Conservation (phyloP, 2,888 invertebrate genomes). For the Clitarchus hookeri region DNA sequence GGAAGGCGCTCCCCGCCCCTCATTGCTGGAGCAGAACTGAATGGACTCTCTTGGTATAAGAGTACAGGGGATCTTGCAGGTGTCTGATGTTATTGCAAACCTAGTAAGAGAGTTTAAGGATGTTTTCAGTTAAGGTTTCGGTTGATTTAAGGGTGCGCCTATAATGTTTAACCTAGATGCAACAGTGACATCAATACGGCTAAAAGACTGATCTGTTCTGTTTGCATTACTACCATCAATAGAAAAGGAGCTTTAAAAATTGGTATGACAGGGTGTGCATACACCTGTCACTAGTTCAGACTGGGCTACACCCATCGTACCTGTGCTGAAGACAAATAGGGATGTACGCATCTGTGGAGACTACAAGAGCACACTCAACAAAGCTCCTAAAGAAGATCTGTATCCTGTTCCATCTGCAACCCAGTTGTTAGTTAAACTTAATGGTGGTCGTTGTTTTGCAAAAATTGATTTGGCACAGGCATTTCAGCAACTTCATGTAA, state of each 20-base stretch:
- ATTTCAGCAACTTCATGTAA: neutral
- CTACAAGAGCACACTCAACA: neutral
- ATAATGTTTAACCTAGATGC: neutral
- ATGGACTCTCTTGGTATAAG: neutral
- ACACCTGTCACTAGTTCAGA: neutral
- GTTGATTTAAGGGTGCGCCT: neutral
- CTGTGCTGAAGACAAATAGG: neutral
- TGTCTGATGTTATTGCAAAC: neutral
- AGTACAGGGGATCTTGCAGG: neutral
- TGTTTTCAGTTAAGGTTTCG: neutral
- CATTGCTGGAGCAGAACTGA: neutral
- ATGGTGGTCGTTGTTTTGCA: neutral
- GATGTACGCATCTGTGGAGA: neutral
- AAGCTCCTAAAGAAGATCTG: neutral
- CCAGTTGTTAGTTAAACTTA: neutral
- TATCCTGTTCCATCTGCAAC: neutral
- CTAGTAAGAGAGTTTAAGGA: neutral
- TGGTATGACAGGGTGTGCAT: neutral
- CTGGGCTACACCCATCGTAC: neutral
- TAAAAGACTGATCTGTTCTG: neutral
- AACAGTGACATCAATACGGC: neutral
- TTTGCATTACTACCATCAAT: neutral
- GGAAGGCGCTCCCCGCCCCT: neutral
- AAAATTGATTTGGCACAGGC: neutral
- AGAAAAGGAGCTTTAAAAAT: neutral